These are phyloP conservation scores for Macrosoma leucophasiata DNA, from an alignment of 2,888 invertebrate genomes.

Conservation along the genomic window DNA sequence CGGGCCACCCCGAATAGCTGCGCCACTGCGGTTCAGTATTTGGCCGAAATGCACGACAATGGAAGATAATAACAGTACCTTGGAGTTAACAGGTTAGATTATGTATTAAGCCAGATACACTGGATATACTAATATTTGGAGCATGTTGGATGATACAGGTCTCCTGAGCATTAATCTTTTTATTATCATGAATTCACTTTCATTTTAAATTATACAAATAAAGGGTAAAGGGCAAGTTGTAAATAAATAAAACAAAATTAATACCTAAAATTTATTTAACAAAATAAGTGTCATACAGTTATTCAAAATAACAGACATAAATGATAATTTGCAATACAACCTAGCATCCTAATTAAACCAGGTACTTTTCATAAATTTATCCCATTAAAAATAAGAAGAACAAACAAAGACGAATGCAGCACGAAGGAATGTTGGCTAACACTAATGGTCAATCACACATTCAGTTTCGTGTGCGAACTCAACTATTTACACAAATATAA, in stretches of 20 bases:
- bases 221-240: no score
- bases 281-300: constrained; percentile 75
- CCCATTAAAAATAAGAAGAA: constrained; percentile 43
- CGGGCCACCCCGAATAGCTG: no score
- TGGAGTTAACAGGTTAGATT: no score
- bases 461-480: constrained; percentile 28
- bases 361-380: constrained; percentile 73
- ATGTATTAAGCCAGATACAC: no score
- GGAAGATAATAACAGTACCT: no score
- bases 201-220: no score
- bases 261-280: constrained; percentile 75
- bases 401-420: constrained; percentile 66
- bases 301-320: constrained; percentile 75
- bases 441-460: constrained; percentile 37
- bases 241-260: constrained; percentile 46
- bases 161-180: no score
- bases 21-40: no score
- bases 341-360: constrained; percentile 75
- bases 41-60: no score
- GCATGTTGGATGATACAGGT: no score
- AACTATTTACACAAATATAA: no score
- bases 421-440: constrained; percentile 73
- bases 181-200: constrained; percentile 4
- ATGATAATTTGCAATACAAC: constrained; percentile 73
- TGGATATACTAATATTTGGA: no score